Evolutionary conservation across 2,113 vertebrate genomes (phyloP), one percentile per base, ranked within the genome.

Genomic region (Prunella fulvescens): DNA sequence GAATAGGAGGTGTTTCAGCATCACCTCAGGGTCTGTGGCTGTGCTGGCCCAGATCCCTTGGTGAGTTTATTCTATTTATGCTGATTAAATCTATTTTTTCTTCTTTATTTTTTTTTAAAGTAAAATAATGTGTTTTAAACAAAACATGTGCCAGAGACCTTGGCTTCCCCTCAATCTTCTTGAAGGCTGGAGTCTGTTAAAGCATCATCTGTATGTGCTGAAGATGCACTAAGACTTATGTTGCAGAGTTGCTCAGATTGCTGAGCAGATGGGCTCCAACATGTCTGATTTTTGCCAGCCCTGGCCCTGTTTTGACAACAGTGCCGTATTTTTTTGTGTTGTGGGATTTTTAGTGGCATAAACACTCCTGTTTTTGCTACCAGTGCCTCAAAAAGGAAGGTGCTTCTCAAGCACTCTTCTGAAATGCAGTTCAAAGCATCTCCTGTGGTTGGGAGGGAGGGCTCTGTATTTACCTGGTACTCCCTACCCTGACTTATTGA

Each of bases 301-400:
- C 82, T 82, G 91, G 94, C 95, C 95, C 48, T 97, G 94, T 97
- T 97, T 97, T 95, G 96, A 95, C 96, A 97, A 97, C 97, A 97
- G 79, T 64, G 88, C 94, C 23, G 17, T 86, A 86, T 95, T 94
- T 94, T 94, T 97, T 94, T 76, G 92, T 93, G 90, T 92, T 96
- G 88, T 92, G 96, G 93, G 91, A 95, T 97, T 97, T 95, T 91
- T 64, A 77, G 95, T 79, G 90, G 84, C 91, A 88, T 95, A 95
- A 97, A 97, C 96, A 94, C 96, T 96, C 95, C 57, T 95, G 77
- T 10, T 57, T 90, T 94, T 88, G 93, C 95, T 72, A 94, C 89
- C 81, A 82, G 64, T 54, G 92, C 91, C 89, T 95, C 83, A 89
- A 91, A 93, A 86, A 95, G 86, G 86, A 91, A 95, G 91, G 91